These are phyloP conservation scores for Rhodeus uyekii DNA, from an alignment of 2,797 vertebrate species.

Conservation along the genomic window DNA sequence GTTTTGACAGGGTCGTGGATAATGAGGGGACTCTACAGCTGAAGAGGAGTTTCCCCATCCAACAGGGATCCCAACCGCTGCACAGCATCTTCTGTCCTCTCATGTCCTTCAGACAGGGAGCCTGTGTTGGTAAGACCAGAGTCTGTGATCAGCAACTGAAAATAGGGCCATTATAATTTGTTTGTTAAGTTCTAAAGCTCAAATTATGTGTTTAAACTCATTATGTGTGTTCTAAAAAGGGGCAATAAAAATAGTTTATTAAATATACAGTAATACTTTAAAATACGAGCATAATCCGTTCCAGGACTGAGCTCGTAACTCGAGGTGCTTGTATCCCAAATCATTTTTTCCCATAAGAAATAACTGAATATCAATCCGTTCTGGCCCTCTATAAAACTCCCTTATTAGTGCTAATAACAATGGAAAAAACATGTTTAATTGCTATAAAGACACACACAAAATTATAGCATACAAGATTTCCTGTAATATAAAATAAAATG, in stretches of 20 bases:
- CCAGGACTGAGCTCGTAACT: no score
- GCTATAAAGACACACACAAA: no score
- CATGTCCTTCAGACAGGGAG: slow-evolving; percentile 96
- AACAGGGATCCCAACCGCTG: slow-evolving; percentile 85
- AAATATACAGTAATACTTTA: no score
- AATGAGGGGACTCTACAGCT: slow-evolving; percentile 91
- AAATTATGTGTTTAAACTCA: background rate
- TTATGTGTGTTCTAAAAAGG: background rate
- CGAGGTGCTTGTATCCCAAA: no score
- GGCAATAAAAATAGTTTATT: background rate
- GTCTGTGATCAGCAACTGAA: background rate
- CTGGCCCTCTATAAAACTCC: no score
- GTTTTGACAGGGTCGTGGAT: slow-evolving; percentile 85
- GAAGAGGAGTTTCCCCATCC: slow-evolving; percentile 91
- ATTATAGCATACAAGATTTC: no score
- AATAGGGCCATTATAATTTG: background rate
- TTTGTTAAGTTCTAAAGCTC: background rate
- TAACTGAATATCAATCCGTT: no score
- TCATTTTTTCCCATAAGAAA: no score
- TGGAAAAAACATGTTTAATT: no score
- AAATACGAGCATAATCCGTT: no score
- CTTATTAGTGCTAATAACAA: no score
- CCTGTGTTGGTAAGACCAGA: slow-evolving; percentile 86
- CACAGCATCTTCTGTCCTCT: slow-evolving; percentile 97
- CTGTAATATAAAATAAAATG: no score